Evolutionary conservation across 2,888 invertebrate species (phyloP).

Genomic region (Lampropteryx suffumata): DNA sequence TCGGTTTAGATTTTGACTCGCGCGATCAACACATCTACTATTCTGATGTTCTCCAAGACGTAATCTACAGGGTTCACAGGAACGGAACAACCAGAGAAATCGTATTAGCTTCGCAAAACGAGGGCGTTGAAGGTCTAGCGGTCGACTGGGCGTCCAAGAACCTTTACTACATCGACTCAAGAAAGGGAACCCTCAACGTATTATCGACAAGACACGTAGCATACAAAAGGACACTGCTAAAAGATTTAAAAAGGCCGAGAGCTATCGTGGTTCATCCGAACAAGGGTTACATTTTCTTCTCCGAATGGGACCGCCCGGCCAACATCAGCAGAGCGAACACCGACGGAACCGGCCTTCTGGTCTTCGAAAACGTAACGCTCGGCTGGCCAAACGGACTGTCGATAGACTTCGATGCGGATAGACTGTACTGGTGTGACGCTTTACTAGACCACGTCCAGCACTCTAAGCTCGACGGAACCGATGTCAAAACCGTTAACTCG

Average conservation of each 20-base stretch:
- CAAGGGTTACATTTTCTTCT: conserved; percentile 96
- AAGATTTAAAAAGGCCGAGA: conserved; percentile 94
- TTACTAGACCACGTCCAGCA: conserved; percentile 97
- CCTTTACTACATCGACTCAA: conserved; percentile 96
- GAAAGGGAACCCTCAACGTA: conserved; percentile 97
- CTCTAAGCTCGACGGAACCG: conserved; percentile 94
- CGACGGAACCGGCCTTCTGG: conserved; percentile 93
- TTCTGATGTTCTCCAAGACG: conserved; percentile 98
- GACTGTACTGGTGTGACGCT: conserved; percentile 99
- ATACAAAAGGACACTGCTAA: conserved; percentile 91
- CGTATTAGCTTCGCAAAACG: conserved; percentile 97
- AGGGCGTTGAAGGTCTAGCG: conserved; percentile 97
- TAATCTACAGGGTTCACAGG: conserved; percentile 92
- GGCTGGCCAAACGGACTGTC: conserved; percentile 99
- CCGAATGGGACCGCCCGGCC: conserved; percentile 98
- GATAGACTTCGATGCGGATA: conserved; percentile 93
- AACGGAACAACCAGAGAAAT: conserved; percentile 93
- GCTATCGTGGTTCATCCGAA: conserved; percentile 99
- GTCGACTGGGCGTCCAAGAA: conserved; percentile 98
- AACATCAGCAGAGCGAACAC: conserved; percentile 96
- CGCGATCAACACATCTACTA: conserved; percentile 96
- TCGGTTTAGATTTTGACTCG: conserved; percentile 97
- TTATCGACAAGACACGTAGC: conserved; percentile 93
- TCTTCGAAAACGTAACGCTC: conserved; percentile 94
- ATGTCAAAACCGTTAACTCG: conserved; percentile 94